Percentiles rank a stretch among this genome's conserved stretches.
Evolutionary conservation across 1,140 invertebrate species (phyloP).

Genomic region (Galleria mellonella): DNA sequence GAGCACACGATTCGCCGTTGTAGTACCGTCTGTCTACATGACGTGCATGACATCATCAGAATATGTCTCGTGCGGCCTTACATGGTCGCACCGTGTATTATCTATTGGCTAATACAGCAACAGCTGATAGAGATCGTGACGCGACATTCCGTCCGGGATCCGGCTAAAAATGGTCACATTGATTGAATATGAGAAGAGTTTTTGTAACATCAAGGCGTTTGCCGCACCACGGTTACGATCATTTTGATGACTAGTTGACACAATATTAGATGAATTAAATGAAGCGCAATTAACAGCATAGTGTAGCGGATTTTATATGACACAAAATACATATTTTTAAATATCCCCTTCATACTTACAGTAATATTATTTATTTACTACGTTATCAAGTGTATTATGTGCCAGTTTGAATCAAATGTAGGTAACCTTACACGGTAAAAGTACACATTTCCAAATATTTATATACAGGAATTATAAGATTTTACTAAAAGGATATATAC

Average conservation of each 20-base stretch:
- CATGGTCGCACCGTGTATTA: conserved; percentile 54
- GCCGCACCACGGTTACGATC: conserved; percentile 9
- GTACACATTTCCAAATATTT: no score
- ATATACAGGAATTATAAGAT: no score
- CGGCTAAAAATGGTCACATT: conserved; percentile 28
- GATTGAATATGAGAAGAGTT: conserved; percentile 4
- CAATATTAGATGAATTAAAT: no score
- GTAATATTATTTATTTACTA: no score
- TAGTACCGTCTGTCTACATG: conserved; percentile 4
- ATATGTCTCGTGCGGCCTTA: conserved; percentile 50
- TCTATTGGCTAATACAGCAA: conserved; percentile 44
- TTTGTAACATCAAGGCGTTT: conserved; percentile 7
- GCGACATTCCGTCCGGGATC: conserved; percentile 25
- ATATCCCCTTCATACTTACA: no score
- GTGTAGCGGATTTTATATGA: no score
- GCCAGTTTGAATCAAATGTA: no score
- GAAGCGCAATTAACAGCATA: neutral
- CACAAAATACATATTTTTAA: no score
- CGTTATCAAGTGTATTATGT: no score
- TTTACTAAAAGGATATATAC: no score
- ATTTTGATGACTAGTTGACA: no score
- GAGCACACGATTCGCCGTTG: conserved; percentile 9
- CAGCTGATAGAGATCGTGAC: conserved; percentile 51
- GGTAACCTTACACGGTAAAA: no score
- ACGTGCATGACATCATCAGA: conserved; percentile 49